Evolutionary conservation across 1,140 invertebrate genomes (phyloP).

Genomic region (Solenopsis invicta): DNA sequence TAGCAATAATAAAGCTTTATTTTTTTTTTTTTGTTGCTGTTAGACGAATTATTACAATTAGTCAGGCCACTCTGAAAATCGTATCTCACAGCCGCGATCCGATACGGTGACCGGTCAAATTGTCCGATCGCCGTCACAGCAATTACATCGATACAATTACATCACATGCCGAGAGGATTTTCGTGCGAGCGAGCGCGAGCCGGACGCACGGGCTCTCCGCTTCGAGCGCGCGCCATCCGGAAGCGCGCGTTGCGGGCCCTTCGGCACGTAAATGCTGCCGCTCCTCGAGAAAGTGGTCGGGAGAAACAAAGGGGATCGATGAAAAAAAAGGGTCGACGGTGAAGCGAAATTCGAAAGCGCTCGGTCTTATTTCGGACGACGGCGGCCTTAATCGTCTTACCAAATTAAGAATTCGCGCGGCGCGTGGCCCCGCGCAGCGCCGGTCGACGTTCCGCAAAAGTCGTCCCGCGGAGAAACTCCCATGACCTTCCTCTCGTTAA

Average conservation of each 20-base stretch:
- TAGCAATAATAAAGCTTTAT: not conserved
- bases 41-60: slow-evolving; percentile 12
- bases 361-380: slow-evolving; percentile 53
- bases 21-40: not conserved
- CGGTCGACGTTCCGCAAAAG: slow-evolving; percentile 29
- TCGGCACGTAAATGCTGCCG: slow-evolving; percentile 49
- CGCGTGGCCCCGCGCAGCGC: too few species aligned
- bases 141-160: slow-evolving; percentile 51
- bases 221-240: slow-evolving; percentile 74
- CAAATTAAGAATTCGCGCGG: slow-evolving; percentile 62
- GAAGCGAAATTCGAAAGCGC: slow-evolving; percentile 69
- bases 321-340: not conserved
- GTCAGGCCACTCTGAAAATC: slow-evolving; percentile 18
- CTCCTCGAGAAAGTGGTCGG: slow-evolving; percentile 60
- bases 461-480: slow-evolving; percentile 64
- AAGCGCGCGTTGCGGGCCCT: slow-evolving; percentile 55
- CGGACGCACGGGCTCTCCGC: slow-evolving; percentile 67
- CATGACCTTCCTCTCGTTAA: slow-evolving; percentile 69
- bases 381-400: slow-evolving; percentile 62
- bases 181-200: slow-evolving; percentile 69
- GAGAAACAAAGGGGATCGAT: not conserved
- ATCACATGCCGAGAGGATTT: slow-evolving; percentile 63
- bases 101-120: slow-evolving; percentile 10
- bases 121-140: slow-evolving; percentile 44
- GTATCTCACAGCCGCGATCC: not conserved